phyloP scores from a whole-genome alignment of 2,888 invertebrate genomes.

The Drosophila kambysellisi region DNA sequence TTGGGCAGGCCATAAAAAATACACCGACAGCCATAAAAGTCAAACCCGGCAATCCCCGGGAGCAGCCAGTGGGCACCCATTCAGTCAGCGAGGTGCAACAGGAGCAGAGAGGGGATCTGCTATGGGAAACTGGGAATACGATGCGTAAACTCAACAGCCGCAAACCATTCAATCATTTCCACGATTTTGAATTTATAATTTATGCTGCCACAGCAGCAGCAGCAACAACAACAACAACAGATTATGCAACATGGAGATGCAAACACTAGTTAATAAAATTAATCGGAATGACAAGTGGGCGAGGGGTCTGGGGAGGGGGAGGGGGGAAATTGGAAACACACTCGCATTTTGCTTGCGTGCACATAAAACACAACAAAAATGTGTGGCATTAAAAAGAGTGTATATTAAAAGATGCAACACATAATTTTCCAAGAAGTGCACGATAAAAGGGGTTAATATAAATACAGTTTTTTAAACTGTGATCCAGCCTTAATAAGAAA shows the following conservation, averaged over 20 bases:
- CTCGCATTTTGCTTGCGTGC: slow-evolving; percentile 58
- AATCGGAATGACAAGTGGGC: slow-evolving; percentile 24
- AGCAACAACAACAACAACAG: slow-evolving; percentile 48
- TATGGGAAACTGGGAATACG: slow-evolving; percentile 10
- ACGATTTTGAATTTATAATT: slow-evolving; percentile 68
- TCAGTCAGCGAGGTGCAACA: slow-evolving; percentile 53
- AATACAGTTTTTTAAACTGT: neutral
- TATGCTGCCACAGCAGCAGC: slow-evolving; percentile 49
- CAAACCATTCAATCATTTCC: slow-evolving; percentile 73
- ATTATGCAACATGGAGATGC: slow-evolving; percentile 77
- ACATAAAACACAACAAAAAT: slow-evolving; percentile 34
- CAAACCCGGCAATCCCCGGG: slow-evolving; percentile 77
- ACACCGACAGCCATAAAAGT: slow-evolving; percentile 78
- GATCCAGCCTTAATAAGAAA: neutral
- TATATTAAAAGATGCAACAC: slow-evolving; percentile 6
- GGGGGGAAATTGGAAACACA: neutral
- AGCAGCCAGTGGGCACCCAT: slow-evolving; percentile 53
- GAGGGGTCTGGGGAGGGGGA: neutral
- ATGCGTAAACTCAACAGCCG: slow-evolving; percentile 22
- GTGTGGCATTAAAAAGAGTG: slow-evolving; percentile 5
- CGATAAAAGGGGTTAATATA: neutral
- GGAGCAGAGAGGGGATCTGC: neutral
- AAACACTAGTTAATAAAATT: slow-evolving; percentile 74
- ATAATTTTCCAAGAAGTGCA: neutral
- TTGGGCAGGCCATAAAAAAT: slow-evolving; percentile 75